Evolutionary conservation across 2,888 invertebrate genomes (phyloP), one percentile per base, ranked within the genome.

Genomic region (Acanthoscelides obtectus): DNA sequence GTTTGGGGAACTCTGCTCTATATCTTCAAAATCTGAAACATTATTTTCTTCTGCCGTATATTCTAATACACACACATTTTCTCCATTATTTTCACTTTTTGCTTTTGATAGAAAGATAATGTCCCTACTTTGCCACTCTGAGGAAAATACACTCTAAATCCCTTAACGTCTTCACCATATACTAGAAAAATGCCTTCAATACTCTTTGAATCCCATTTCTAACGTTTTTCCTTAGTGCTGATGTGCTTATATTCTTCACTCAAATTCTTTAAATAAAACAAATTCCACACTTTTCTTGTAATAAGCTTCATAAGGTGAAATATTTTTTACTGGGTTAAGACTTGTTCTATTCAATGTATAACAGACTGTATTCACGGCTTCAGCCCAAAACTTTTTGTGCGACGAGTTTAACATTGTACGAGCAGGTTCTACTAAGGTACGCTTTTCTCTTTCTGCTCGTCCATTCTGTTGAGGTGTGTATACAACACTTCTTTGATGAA

Each of bases 401-500:
- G 1, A 12, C 1, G 1, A 12, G 45, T 12, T 45, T 6, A 6
- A 17, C 45, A 45, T 6, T 45, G 12, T 45, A 45, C 45, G 3
- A 45, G 5, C 5, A 1, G 45, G 12, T 45, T 45, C 45, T 12
- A 72, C 77, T 19, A 82, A 70, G 8, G 81, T 81, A 20, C 80
- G 64, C 68, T 78, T 81, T 69, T 80, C 79, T n/a, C 81, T 67
- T 70, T 83, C 82, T 12, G 79, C 75, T 66, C 74, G 74, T 2
- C 81, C 81, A 77, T 82, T 82, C 71, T 79, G 78, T 69, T 74
- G 64, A 63, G 83, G 82, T 12, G 82, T 81, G 72, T 82, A 82
- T 2, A 77, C 72, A 0, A 80, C 79, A 8, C 78, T 77, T 72
- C 68, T 78, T 75, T 82, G 79, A 68, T 82, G 81, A 27, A 63